Evolutionary conservation across 2,113 vertebrate genomes (phyloP).

Genomic region (Myiozetetes cayanensis): DNA sequence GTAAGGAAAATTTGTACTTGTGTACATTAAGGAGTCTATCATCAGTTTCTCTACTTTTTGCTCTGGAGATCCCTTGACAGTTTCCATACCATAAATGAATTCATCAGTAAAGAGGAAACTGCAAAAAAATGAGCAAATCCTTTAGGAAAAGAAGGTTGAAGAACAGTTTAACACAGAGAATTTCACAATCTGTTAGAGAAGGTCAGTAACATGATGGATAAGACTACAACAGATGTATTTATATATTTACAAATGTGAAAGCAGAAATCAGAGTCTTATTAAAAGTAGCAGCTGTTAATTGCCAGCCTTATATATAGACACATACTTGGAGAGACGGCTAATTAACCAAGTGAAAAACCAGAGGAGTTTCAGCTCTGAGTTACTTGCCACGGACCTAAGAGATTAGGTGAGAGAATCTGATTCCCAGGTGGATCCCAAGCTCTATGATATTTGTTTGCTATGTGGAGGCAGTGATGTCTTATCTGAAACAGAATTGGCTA

Average conservation of each 20-base stretch:
- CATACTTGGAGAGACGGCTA: neutral
- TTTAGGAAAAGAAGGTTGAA: neutral
- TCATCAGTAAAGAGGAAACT: neutral
- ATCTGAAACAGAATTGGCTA: neutral
- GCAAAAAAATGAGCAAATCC: neutral
- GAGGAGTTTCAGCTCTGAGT: neutral
- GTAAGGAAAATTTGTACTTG: neutral
- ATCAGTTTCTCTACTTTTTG: neutral
- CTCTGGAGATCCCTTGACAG: neutral
- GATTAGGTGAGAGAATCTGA: neutral
- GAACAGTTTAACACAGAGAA: neutral
- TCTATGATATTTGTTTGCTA: neutral
- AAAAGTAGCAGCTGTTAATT: constrained; percentile 44
- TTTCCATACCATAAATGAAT: neutral
- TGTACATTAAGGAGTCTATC: neutral
- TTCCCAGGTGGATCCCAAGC: neutral
- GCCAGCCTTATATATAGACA: neutral
- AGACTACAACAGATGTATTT: neutral
- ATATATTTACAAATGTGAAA: constrained; percentile 24
- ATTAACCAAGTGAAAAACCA: neutral
- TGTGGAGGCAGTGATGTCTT: neutral
- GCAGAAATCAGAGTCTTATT: neutral
- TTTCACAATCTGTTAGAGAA: neutral
- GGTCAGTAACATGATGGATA: constrained; percentile 10
- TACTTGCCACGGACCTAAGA: neutral